phyloP scores from a whole-genome alignment of 2,113 vertebrate species.

The Hydrolagus affinis region DNA sequence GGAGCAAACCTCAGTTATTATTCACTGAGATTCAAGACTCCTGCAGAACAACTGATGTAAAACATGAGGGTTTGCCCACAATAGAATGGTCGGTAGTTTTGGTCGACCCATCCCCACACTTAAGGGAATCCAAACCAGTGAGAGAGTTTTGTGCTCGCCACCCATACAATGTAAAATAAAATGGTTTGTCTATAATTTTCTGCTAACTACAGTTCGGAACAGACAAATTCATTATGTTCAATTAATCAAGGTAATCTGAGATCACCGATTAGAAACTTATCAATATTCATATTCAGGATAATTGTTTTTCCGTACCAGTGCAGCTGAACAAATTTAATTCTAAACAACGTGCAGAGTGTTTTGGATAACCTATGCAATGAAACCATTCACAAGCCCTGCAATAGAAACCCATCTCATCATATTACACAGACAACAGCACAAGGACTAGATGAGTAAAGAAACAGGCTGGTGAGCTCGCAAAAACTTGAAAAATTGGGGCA shows the following conservation, averaged over 20 bases:
- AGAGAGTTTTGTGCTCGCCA: no score
- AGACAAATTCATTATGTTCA: background rate
- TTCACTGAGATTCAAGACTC: no score
- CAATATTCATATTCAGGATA: background rate
- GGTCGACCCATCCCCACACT: no score
- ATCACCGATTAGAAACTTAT: background rate
- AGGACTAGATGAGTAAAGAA: background rate
- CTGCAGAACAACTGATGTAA: no score
- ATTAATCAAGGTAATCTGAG: background rate
- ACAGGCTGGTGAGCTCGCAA: no score
- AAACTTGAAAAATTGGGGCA: no score
- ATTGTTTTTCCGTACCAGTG: background rate
- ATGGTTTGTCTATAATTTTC: no score
- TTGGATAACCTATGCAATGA: background rate
- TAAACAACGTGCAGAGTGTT: background rate
- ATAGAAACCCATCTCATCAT: background rate
- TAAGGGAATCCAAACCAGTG: no score
- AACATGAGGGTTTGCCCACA: no score
- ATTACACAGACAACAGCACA: background rate
- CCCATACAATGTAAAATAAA: no score
- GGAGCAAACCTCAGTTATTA: no score
- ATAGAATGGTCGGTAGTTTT: no score
- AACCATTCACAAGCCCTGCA: background rate
- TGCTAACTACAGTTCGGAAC: conserved; percentile 1
- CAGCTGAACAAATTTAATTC: background rate